A percentile compares a stretch with the other conserved stretches of the same genome.
Conservation (phyloP, 2,113 vertebrate species). For the Bungarus multicinctus region DNA sequence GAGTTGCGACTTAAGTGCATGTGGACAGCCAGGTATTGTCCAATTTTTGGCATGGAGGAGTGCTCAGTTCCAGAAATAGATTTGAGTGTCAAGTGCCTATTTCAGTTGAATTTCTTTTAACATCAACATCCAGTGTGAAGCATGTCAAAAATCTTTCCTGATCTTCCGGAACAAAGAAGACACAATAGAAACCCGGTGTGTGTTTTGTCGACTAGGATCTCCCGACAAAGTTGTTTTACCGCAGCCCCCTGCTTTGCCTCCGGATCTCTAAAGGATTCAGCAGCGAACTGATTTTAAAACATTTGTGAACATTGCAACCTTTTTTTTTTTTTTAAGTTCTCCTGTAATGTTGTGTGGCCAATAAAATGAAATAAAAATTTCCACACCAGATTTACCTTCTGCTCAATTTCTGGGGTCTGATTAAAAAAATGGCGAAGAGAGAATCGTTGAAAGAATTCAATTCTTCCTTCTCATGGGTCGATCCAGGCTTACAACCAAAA, state of each 20-base stretch:
- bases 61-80: background rate
- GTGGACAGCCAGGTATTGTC: background rate
- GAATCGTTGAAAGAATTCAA: background rate
- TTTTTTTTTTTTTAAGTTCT: background rate
- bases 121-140: slow-evolving; percentile 55
- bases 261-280: slow-evolving; percentile 21
- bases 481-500: background rate
- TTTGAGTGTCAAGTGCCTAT: background rate
- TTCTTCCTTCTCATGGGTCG: background rate
- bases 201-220: slow-evolving; percentile 54
- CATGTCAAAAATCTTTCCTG: slow-evolving; percentile 57
- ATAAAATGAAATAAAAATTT: background rate
- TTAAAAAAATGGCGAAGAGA: background rate
- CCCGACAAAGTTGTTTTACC: background rate
- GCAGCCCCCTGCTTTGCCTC: background rate
- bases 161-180: slow-evolving; percentile 29
- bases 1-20: background rate
- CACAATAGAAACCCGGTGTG: slow-evolving; percentile 32
- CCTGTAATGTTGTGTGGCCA: background rate
- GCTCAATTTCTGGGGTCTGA: too few relatives aligned
- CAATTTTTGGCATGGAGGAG: background rate
- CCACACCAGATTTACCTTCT: background rate
- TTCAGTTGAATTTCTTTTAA: slow-evolving; percentile 8
- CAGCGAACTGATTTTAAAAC: background rate
- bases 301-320: background rate